Evolutionary conservation across 2,113 vertebrate species (phyloP), one percentile per base, ranked within the genome.

Genomic region (Aramus guarauna): DNA sequence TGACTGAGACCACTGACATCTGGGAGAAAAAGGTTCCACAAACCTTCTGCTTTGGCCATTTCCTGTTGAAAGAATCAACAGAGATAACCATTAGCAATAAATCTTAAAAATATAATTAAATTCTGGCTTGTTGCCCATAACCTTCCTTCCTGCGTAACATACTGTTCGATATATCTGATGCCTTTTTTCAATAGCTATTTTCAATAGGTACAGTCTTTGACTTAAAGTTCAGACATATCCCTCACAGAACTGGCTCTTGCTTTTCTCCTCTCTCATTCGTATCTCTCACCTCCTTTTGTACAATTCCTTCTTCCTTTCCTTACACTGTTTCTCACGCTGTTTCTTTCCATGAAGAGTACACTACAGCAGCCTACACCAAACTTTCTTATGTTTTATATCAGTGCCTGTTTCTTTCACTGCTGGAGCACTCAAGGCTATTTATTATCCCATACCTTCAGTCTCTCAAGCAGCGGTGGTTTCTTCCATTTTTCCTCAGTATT

Each of bases 11-110:
- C 98, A 18, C 99, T 99, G 80, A 98, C 50, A 20, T 97, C 98
- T 48, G 99, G 99, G 91, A 99, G 97, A 95, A 99, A 99, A 86
- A 99, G 97, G 96, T 99, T 99, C 99, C 99, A 99, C 36, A 99
- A 98, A 11, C 99, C 99, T 7, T 98, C 98, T 73, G 97, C 98
- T 97, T 97, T 98, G 76, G 99, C 99, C 97, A 98, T 98, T 96
- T 97, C 98, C 99, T 99, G 81, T 95, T 19, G 53, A 37, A 91
- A 78, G 39, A 43, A 78, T 48, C 39, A 91, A 56, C 5, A 87
- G 18, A 24, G 18, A 81, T 87, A 88, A 85, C 34, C 10, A 75
- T 9, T 41, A 82, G 39, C 53, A 77, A 34, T 32, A 43, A 26
- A 23, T 23, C 18, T 71, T 39, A 2, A 39, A 71, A 89, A 39